Percentiles rank a stretch among this genome's conserved stretches.
Evolutionary conservation across 2,113 vertebrate species (phyloP).

Genomic region (Catharus fuscescens): DNA sequence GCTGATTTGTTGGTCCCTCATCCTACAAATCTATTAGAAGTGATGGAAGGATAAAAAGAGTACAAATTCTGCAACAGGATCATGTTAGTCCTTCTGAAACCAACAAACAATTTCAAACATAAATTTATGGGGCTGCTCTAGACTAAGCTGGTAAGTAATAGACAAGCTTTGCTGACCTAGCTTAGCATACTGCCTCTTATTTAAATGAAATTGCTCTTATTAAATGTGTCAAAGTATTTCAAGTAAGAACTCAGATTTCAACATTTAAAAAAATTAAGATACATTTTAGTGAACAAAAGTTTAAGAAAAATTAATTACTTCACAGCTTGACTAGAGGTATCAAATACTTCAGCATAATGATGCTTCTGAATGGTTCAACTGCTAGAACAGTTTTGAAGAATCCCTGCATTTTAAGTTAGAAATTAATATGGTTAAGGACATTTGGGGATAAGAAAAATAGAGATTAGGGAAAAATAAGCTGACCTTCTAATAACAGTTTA

Average conservation of each 20-base stretch:
- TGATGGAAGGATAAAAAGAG: background rate
- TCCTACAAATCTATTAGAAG: background rate
- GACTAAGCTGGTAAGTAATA: background rate
- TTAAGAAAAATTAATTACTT: background rate
- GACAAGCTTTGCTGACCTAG: background rate
- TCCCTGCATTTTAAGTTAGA: background rate
- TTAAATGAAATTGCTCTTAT: background rate
- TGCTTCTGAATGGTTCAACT: background rate
- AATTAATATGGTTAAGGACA: background rate
- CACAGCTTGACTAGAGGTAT: background rate
- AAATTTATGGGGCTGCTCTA: background rate
- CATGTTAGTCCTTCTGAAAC: background rate
- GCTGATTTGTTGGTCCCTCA: constrained; percentile 13
- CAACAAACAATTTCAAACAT: background rate
- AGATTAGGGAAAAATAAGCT: background rate
- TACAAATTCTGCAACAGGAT: background rate
- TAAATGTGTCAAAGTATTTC: background rate
- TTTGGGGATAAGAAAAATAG: background rate
- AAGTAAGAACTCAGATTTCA: background rate
- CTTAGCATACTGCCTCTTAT: background rate
- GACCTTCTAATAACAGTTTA: background rate
- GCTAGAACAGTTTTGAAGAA: background rate
- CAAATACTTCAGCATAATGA: background rate
- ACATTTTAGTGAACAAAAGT: background rate
- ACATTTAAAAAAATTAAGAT: background rate